Evolutionary conservation across 1,140 invertebrate species (phyloP), one percentile per base, ranked within the genome.

Genomic region (Nephila pilipes): DNA sequence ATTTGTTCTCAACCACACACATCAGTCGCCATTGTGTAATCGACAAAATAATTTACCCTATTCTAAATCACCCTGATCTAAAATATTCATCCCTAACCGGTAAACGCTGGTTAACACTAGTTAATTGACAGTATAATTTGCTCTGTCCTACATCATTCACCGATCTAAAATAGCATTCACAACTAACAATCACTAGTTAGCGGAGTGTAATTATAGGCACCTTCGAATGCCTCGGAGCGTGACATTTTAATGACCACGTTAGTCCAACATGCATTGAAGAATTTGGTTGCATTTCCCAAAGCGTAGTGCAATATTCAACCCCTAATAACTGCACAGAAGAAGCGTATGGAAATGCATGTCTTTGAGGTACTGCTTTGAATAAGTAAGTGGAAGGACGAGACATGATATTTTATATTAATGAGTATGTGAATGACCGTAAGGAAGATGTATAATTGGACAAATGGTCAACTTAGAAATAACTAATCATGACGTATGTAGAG

Each of bases 271-370:
- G 58, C 58, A 20, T 18, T 60, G 69, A 20, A 25, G 32, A 75
- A 25, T 69, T 69, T 65, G 63, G 25, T 65, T 20, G 69, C 20
- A 32, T 36, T 36, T 75, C 1, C 16, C 69, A 14, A 75, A 20
- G 32, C 29, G 32, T 16, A 36, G 69, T 36, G 69, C 25, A 18
- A 32, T 75, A 36, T 75, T 75, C 32, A 18, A 16, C 29, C 14
- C 29, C 32, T 75, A 75, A 75, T 75, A 75, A 75, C n/a, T 75
- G 18, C 29, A 2, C 69, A 29, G 25, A 25, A 14, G 63, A 69
- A 69, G n/a, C 22, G 14, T 75, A 75, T 75, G 69, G 69, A 75
- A 75, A 75, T 75, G 18, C 69, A 36, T 75, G 32, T 75, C 12
- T 36, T 32, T 32, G 69, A 75, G 29, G 69, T 32, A 29, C 36